These are phyloP conservation scores for Ephydatia muelleri DNA, from an alignment of 37 sponge, comb jelly and placozoan genomes.

Conservation along the genomic window DNA sequence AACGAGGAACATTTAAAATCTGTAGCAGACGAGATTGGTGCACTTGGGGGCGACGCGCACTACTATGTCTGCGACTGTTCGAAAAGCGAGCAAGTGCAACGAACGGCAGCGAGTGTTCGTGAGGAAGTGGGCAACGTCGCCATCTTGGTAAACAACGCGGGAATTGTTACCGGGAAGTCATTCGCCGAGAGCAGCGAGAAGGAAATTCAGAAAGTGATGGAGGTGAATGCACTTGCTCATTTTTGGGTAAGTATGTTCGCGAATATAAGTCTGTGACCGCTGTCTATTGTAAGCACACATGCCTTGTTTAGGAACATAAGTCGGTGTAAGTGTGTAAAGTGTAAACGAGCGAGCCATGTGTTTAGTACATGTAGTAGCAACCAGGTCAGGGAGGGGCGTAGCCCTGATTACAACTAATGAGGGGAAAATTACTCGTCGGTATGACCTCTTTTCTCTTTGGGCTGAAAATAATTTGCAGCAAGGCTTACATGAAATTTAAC, in stretches of 20 bases:
- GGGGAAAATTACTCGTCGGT: too few species aligned
- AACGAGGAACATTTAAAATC: conserved; percentile 54
- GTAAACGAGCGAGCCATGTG: too few species aligned
- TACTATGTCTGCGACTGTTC: conserved; percentile 69
- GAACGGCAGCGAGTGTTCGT: conserved; percentile 60
- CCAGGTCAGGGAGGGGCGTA: too few species aligned
- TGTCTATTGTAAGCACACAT: background rate
- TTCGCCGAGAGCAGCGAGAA: conserved; percentile 46
- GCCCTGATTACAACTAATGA: too few species aligned
- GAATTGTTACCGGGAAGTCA: conserved; percentile 69
- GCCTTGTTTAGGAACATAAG: too few species aligned
- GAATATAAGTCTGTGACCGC: background rate
- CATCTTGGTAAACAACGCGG: conserved; percentile 92
- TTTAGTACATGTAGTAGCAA: too few species aligned
- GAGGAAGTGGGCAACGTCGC: conserved; percentile 88
- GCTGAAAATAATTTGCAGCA: too few species aligned
- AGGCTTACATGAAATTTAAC: too few species aligned
- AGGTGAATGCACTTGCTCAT: conserved; percentile 76
- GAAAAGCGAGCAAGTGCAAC: conserved; percentile 67
- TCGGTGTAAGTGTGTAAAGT: too few species aligned
- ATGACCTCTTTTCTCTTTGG: too few species aligned
- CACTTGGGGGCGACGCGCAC: conserved; percentile 42
- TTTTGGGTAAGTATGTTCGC: conserved; percentile 60
- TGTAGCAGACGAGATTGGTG: conserved; percentile 46
- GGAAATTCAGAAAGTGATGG: conserved; percentile 53